Percentiles rank a stretch among this genome's conserved stretches.
These are phyloP conservation scores for Anguilla pacifica DNA, from an alignment of 2,797 vertebrate genomes.

Conservation along the genomic window DNA sequence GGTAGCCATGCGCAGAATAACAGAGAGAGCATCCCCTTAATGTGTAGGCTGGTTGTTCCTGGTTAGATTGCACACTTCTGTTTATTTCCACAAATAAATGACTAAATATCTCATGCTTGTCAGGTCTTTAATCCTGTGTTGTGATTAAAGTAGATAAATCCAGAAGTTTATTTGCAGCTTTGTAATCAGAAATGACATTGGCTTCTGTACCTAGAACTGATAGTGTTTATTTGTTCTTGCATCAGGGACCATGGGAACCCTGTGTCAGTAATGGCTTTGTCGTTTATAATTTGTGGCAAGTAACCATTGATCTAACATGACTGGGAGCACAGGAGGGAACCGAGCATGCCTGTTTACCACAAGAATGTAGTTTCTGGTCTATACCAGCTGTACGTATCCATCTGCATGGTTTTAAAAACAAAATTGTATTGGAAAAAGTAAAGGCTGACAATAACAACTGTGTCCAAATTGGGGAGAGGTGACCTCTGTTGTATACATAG, in stretches of 20 bases:
- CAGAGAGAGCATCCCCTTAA: neutral
- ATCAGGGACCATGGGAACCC: neutral
- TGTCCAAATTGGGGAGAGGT: neutral
- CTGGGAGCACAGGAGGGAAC: neutral
- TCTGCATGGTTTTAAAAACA: neutral
- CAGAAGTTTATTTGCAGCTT: neutral
- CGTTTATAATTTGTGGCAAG: neutral
- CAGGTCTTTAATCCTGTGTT: neutral
- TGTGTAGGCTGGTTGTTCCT: neutral
- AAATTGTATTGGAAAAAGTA: conserved; percentile 14
- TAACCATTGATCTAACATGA: neutral
- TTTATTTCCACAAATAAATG: neutral
- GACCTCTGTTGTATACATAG: conserved; percentile 14
- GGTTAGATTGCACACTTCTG: neutral
- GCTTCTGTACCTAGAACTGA: neutral
- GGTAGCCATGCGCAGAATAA: neutral
- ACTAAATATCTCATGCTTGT: neutral
- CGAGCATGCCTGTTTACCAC: neutral
- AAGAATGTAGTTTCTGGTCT: neutral
- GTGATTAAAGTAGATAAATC: neutral
- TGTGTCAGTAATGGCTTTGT: neutral
- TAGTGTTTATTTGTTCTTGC: conserved; percentile 17
- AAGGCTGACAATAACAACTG: neutral
- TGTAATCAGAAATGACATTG: neutral
- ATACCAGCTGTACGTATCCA: neutral